Evolutionary conservation across 2,113 vertebrate species (phyloP).

Genomic region (Monarcha castaneiventris): DNA sequence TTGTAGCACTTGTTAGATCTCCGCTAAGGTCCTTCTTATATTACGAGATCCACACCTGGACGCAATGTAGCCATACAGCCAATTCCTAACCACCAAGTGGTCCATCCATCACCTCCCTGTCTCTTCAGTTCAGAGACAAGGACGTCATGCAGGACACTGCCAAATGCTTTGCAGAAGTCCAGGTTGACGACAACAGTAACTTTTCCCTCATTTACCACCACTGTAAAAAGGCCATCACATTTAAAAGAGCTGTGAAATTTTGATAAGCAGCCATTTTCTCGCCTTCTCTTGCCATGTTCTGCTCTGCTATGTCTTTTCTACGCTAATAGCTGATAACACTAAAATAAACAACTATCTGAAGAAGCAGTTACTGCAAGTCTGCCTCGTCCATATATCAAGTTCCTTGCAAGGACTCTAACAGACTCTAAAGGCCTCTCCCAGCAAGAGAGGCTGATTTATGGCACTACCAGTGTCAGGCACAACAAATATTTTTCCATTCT

Average conservation of each 20-base stretch:
- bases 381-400: no score
- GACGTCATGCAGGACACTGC: neutral
- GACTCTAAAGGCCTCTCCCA: no score
- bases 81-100: neutral
- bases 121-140: neutral
- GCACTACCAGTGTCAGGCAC: no score
- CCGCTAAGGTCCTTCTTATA: neutral
- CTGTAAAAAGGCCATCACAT: neutral
- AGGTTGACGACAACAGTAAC: neutral
- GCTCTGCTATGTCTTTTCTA: no score
- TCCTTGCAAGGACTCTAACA: no score
- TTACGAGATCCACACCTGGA: neutral
- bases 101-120: neutral
- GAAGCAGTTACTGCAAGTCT: no score
- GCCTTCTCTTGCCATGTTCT: no score
- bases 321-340: no score
- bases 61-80: neutral
- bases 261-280: no score
- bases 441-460: no score
- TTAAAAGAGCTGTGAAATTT: no score
- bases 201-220: neutral
- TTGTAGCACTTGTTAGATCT: neutral
- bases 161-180: neutral
- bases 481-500: neutral
- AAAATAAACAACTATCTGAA: no score